Evolutionary conservation across 2,113 vertebrate genomes (phyloP).

Genomic region (Penelope pileata): DNA sequence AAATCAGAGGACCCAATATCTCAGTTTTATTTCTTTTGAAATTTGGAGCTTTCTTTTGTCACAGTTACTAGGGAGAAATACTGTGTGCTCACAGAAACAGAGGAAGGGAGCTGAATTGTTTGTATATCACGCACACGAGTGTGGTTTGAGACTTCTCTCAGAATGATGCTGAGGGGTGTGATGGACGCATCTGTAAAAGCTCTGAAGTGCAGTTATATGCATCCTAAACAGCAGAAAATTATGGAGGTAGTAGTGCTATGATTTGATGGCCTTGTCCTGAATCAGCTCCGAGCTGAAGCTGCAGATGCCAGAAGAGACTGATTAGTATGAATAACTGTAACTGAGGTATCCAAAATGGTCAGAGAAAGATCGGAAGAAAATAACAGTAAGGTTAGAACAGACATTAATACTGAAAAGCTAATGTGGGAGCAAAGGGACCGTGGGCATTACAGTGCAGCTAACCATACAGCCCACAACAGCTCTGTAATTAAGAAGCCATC

Average conservation of each 20-base stretch:
- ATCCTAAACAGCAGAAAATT: background rate
- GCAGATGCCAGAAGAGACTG: background rate
- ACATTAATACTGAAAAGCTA: background rate
- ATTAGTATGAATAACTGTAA: background rate
- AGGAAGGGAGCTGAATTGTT: background rate
- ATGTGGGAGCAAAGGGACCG: background rate
- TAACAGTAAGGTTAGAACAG: background rate
- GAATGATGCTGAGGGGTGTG: background rate
- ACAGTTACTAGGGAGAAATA: background rate
- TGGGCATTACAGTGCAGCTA: background rate
- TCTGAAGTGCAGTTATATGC: background rate
- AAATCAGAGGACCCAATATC: background rate
- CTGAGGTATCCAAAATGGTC: background rate
- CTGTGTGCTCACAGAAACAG: background rate
- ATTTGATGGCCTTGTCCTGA: background rate
- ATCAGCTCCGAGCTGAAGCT: conserved; percentile 3
- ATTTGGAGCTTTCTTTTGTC: background rate
- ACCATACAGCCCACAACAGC: background rate
- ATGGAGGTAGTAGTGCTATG: background rate
- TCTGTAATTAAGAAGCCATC: conserved; percentile 42
- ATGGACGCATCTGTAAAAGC: background rate
- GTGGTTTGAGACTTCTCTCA: background rate
- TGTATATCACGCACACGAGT: background rate
- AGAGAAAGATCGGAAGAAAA: background rate
- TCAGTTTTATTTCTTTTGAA: background rate